Conservation (phyloP, 2,797 vertebrate species). For the Taenioides sp. region DNA sequence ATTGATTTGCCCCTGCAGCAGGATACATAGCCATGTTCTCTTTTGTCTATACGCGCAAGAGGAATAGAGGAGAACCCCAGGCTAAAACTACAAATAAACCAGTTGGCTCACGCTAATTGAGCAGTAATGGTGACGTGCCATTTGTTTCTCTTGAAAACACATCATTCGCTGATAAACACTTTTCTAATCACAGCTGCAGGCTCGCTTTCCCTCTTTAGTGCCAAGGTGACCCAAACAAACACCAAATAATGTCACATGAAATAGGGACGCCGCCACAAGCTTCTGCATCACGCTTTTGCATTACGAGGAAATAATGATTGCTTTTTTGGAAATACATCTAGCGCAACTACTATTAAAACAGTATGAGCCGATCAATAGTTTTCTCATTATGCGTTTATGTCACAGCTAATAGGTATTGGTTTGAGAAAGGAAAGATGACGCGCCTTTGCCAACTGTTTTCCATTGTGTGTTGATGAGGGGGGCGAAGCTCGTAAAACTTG, state of each 20-base stretch:
- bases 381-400: slow-evolving; percentile 51
- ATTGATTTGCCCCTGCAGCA: slow-evolving; percentile 19
- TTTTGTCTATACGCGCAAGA: slow-evolving; percentile 33
- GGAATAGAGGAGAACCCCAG: slow-evolving; percentile 52
- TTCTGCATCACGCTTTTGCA: slow-evolving; percentile 55
- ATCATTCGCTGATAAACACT: slow-evolving; percentile 76
- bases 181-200: slow-evolving; percentile 78
- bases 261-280: slow-evolving; percentile 71
- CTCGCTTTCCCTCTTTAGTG: slow-evolving; percentile 59
- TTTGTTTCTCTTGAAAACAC: slow-evolving; percentile 72
- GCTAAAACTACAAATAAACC: slow-evolving; percentile 75
- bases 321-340: slow-evolving; percentile 68
- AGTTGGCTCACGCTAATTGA: slow-evolving; percentile 74
- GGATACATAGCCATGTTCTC: slow-evolving; percentile 28
- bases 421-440: slow-evolving; percentile 50
- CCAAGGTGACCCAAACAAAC: slow-evolving; percentile 79
- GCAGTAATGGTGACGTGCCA: slow-evolving; percentile 61
- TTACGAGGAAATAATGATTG: slow-evolving; percentile 71
- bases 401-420: slow-evolving; percentile 50
- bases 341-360: slow-evolving; percentile 56
- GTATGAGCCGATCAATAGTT: slow-evolving; percentile 61
- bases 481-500: slow-evolving; percentile 72
- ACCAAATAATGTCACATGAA: slow-evolving; percentile 75
- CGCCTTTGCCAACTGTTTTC: slow-evolving; percentile 55
- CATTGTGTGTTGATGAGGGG: slow-evolving; percentile 59